phyloP scores from a whole-genome alignment of 2,113 vertebrate genomes.

The Cyphomyrus plagiostoma region DNA sequence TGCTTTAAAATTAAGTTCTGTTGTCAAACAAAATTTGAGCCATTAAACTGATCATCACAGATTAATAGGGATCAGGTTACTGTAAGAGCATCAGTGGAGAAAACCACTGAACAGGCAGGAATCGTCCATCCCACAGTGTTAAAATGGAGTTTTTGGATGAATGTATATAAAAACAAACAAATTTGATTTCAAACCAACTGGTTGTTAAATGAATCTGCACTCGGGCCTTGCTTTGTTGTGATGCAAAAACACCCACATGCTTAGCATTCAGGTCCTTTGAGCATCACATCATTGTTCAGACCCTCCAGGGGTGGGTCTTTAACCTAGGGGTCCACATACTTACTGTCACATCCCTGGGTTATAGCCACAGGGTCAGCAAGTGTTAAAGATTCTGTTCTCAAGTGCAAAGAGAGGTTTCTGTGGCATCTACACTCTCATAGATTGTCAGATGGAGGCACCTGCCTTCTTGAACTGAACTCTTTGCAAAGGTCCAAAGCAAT shows the following conservation, averaged over 20 bases:
- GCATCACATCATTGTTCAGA: not conserved
- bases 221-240: not conserved
- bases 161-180: not conserved
- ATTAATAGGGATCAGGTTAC: not conserved
- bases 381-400: not conserved
- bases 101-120: not conserved
- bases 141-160: not conserved
- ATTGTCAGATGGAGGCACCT: not conserved
- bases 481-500: not conserved
- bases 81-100: constrained; percentile 22
- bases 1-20: not conserved
- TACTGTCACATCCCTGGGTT: not conserved
- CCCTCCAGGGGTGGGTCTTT: not conserved
- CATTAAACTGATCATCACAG: constrained; percentile 20
- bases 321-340: not conserved
- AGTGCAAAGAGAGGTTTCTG: not conserved
- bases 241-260: not conserved
- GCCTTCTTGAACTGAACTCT: not conserved
- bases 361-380: not conserved
- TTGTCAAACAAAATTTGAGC: not conserved
- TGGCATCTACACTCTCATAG: not conserved
- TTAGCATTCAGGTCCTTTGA: not conserved
- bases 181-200: not conserved
- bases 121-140: not conserved
- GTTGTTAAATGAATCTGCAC: too few relatives aligned